phyloP scores from a whole-genome alignment of 2,113 vertebrate genomes.

The Crotalus horridus region DNA sequence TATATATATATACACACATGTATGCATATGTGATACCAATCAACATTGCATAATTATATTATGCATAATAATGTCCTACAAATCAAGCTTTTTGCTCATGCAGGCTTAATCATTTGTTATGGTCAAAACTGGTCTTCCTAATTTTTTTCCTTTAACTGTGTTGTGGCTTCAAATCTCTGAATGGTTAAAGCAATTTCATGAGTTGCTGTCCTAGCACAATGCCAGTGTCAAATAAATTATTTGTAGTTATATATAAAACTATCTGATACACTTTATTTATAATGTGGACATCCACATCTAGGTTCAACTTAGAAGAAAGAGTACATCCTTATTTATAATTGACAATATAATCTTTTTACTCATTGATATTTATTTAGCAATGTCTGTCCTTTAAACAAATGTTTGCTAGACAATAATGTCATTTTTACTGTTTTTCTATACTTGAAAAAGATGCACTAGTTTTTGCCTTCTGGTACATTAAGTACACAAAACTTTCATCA shows the following conservation, averaged over 20 bases:
- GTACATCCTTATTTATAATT: not conserved
- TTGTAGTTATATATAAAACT: not conserved
- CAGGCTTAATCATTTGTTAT: not conserved
- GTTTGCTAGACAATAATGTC: not conserved
- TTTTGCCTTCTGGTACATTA: not conserved
- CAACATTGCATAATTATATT: not conserved
- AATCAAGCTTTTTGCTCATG: not conserved
- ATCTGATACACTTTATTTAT: not conserved
- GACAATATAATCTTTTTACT: not conserved
- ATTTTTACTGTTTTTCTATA: not conserved
- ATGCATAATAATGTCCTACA: not conserved
- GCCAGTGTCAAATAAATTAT: not conserved
- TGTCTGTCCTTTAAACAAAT: not conserved
- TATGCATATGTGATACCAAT: not conserved
- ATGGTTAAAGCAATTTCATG: not conserved
- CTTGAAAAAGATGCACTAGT: not conserved
- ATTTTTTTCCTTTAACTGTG: not conserved
- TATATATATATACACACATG: too few species aligned
- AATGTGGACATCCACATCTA: not conserved
- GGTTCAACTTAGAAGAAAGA: not conserved
- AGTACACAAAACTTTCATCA: not conserved
- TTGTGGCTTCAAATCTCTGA: not conserved
- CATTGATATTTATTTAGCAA: not conserved
- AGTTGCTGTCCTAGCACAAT: not conserved
- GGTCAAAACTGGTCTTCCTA: not conserved